phyloP scores from a whole-genome alignment of 2,113 vertebrate species.

The Todiramphus saurophagus region DNA sequence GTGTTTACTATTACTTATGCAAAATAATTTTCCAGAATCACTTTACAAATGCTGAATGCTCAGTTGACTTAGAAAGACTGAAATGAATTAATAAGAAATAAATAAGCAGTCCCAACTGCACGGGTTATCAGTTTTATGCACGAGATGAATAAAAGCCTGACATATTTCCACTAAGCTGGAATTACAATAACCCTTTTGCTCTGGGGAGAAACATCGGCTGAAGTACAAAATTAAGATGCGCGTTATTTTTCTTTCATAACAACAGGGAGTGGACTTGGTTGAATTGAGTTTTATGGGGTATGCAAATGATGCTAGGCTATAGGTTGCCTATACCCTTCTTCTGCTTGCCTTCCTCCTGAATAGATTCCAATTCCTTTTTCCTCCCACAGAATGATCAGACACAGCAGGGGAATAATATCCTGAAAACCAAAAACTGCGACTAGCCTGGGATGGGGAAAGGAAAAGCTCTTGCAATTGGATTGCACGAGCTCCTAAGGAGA shows the following conservation, averaged over 20 bases:
- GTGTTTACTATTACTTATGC: constrained; percentile 78
- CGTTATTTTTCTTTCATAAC: constrained; percentile 55
- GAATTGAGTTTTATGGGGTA: neutral
- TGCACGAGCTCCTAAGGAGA: neutral
- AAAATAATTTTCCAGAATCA: constrained; percentile 79
- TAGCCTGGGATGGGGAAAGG: neutral
- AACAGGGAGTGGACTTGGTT: neutral
- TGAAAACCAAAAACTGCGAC: neutral
- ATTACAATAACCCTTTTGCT: constrained; percentile 66
- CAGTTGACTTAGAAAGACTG: constrained; percentile 73
- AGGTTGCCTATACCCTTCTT: neutral
- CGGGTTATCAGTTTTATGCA: constrained; percentile 72
- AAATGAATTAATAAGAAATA: constrained; percentile 77
- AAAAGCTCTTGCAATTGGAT: neutral
- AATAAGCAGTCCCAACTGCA: constrained; percentile 63
- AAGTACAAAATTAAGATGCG: constrained; percentile 65
- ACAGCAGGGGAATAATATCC: neutral
- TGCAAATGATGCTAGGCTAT: neutral
- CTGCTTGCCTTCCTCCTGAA: neutral
- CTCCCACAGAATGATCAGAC: neutral
- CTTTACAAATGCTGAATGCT: constrained; percentile 76
- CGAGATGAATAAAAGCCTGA: constrained; percentile 61
- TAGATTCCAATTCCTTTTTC: neutral
- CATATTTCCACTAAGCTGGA: constrained; percentile 70
- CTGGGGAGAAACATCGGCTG: constrained; percentile 35